These are phyloP conservation scores for Listronotus bonariensis DNA, from an alignment of 1,140 invertebrate genomes.

Conservation along the genomic window DNA sequence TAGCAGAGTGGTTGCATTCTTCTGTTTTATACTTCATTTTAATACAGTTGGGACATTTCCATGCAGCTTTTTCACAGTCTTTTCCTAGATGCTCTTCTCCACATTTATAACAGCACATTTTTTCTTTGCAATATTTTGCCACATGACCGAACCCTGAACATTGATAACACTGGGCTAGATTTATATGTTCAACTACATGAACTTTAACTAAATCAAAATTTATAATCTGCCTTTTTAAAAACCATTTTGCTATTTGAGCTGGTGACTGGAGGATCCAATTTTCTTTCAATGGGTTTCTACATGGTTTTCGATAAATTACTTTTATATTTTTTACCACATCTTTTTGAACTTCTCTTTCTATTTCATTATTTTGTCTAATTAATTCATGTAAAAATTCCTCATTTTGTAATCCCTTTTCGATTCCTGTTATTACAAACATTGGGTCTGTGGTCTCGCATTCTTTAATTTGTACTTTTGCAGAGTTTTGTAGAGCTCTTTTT, in stretches of 20 bases:
- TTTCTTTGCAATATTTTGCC: no score
- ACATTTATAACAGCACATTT: no score
- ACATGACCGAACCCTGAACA: no score
- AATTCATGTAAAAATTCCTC: conserved; percentile 21
- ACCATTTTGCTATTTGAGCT: conserved; percentile 28
- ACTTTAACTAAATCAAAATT: conserved; percentile 25
- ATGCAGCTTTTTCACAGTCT: not conserved
- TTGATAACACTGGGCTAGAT: not conserved
- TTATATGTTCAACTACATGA: conserved; percentile 20
- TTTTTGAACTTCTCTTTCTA: conserved; percentile 13
- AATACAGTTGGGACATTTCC: conserved; percentile 10
- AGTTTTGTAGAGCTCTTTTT: no score
- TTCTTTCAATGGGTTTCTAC: conserved; percentile 18
- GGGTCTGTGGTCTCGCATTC: conserved; percentile 7
- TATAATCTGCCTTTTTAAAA: conserved; percentile 22
- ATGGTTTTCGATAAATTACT: conserved; percentile 15
- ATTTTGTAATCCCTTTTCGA: conserved; percentile 13
- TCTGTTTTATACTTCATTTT: conserved; percentile 6
- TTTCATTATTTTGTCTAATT: conserved; percentile 18
- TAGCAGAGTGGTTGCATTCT: conserved; percentile 7
- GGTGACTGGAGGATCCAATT: conserved; percentile 30
- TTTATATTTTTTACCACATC: conserved; percentile 11
- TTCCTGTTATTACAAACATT: conserved; percentile 25
- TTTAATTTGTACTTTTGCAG: no score
- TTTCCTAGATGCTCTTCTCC: not conserved